A percentile compares a stretch with the other conserved stretches of the same genome.
Conservation (phyloP, 2,888 invertebrate species). For the Coleophora flavipennella region DNA sequence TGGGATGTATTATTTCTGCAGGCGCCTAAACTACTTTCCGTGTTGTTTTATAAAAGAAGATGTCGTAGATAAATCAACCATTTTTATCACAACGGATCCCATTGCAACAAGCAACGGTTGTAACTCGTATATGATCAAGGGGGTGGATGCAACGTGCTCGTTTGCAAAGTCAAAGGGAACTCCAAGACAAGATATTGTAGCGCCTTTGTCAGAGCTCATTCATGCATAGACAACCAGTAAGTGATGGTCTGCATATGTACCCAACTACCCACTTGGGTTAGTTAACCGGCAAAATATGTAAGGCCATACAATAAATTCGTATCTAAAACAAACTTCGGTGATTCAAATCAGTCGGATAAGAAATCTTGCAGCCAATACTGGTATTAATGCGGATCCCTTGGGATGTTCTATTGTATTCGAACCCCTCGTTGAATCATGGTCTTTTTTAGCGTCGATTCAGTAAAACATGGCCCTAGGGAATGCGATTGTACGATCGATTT, state of each 20-base stretch:
- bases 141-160: no score
- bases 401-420: slow-evolving; percentile 21
- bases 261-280: background rate
- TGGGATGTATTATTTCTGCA: no score
- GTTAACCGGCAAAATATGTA: background rate
- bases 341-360: slow-evolving; percentile 4
- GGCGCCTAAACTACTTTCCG: no score
- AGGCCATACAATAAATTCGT: background rate
- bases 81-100: no score
- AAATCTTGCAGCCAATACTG: slow-evolving; percentile 1
- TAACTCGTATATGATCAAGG: no score
- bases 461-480: slow-evolving; percentile 3
- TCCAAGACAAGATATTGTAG: background rate
- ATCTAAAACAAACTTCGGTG: background rate
- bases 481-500: slow-evolving; percentile 2
- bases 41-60: no score
- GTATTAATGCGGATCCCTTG: slow-evolving; percentile 13
- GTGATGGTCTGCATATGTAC: background rate
- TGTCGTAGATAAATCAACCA: no score
- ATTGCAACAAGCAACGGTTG: no score
- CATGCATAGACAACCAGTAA: slow-evolving; percentile 9
- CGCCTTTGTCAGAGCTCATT: slow-evolving; percentile 17
- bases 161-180: no score
- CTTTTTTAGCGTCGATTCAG: slow-evolving; percentile 1
- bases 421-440: slow-evolving; percentile 16